Base-by-base conservation (phyloP, 1,140 invertebrate species). In the Drosophila quadrilineata region DNA sequence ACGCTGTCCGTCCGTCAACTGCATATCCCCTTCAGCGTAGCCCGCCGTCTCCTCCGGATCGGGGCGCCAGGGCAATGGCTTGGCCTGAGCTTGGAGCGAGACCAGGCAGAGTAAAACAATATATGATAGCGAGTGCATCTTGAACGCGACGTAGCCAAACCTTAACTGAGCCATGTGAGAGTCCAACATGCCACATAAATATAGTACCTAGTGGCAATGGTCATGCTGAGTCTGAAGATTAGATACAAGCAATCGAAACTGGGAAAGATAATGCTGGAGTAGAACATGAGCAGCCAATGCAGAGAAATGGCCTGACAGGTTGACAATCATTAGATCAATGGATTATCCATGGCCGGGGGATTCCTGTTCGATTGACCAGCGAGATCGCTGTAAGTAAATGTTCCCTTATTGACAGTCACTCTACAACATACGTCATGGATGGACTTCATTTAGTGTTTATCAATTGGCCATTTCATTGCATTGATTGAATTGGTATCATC, bases 11-110 rank as follows among this genome's bases (percentile, higher is more conserved):
- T 72, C 74, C 10, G 90, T 90, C 9, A 92, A 56, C 6, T 91
- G 64, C 41, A 92, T 91, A 52, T 92, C 91, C 1, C 91, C 91
- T 54, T 92, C 88, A 65, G 64, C 66, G 38, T 59, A 80, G 1
- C 77, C 85, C 1, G 52, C 75, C 0, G 41, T 29, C 12, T 88
- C 85, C 33, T 87, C 85, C 4, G 85, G 75, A 50, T 88, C 84
- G 3, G 50, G 26, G 1, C 22, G 5, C 19, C 8, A 4, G 1
- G 16, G 38, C 17, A 59, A 0, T 1, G 63, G 63, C 0, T 17
- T 2, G 6, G 56, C 38, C 16, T 1, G 17, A 14, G 29, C 21
- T 12, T 19, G 19, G 10, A 49, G 26, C 5, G 54, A 41, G 28
- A 84, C 21, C 19, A 80, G 19, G n/a, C 69, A 1, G 10, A 75